A percentile compares a stretch with the other conserved stretches of the same genome.
phyloP scores from a whole-genome alignment of 1,140 invertebrate genomes.

The Branchinecta lynchi region DNA sequence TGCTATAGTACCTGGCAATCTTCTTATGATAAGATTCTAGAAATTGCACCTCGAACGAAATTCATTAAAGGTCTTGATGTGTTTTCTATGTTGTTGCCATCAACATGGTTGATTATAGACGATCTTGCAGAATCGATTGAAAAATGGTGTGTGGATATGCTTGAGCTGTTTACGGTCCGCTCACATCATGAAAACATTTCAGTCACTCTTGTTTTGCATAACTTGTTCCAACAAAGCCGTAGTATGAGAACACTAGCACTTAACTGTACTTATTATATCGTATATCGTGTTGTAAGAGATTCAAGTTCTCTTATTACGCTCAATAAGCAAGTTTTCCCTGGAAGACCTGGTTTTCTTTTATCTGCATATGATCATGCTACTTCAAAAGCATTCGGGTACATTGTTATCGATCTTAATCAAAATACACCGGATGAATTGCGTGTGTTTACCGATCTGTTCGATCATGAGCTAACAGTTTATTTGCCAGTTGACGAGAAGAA shows the following conservation, averaged over 20 bases:
- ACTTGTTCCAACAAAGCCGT: background rate
- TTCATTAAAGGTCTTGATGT: background rate
- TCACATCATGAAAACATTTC: constrained; percentile 9
- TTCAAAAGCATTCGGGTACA: background rate
- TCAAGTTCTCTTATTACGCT: background rate
- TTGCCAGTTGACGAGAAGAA: background rate
- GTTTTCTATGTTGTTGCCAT: background rate
- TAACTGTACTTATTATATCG: background rate
- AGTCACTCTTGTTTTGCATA: background rate
- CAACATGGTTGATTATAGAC: background rate
- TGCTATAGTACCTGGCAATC: background rate
- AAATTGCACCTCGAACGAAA: background rate
- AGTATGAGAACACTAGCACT: background rate
- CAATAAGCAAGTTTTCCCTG: background rate
- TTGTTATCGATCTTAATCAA: constrained; percentile 3
- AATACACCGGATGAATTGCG: background rate
- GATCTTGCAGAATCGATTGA: background rate
- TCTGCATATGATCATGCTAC: background rate
- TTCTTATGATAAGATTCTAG: background rate
- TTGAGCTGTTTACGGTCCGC: background rate
- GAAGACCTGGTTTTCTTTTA: background rate
- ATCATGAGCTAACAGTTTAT: background rate
- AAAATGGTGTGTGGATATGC: background rate
- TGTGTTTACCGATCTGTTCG: background rate
- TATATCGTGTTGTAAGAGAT: background rate